Base-by-base conservation (phyloP, 2,888 invertebrate species). In the Scaptomyza caliginosa region DNA sequence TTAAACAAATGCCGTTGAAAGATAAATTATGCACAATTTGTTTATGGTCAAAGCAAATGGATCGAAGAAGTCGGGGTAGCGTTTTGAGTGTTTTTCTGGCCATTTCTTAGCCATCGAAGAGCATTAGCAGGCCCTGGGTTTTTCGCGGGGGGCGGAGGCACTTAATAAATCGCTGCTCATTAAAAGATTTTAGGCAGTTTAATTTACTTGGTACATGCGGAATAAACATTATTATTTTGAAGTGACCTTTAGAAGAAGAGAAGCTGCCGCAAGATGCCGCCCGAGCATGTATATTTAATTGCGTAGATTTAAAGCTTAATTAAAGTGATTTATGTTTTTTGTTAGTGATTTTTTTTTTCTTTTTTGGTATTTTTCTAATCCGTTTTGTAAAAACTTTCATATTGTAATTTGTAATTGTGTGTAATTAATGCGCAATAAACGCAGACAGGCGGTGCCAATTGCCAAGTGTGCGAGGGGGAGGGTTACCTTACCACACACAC, bases 401-500 rank as follows among this genome's bases (percentile, higher is more conserved):
- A 67, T 58, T 74, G 66, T 63, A 64, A 87, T 60, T 67, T 68
- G 55, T 76, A 82, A 84, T 84, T 82, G 78, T 74, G 52, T 70
- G 78, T 85, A 87, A 86, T 86, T 83, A 88, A 82, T 73, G 70
- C 66, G 79, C 77, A 69, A 73, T 78, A 75, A 36, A 43, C 73
- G 21, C 51, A 56, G 57, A 34, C 26, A 28, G 32, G 7, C 13
- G 23, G 34, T 36, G 21, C 6, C 34, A 23, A 17, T 46, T 16
- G 28, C 28, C 55, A 64, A 34, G 13, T 32, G 58, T 66, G 59
- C 38, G 54, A 49, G 36, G 63, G 66, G 36, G 63, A 45, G 63
- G 67, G 45, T 71, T 73, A 58, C 42, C 70, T 42, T 58, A 60
- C 59, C 62, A 34, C 4, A 21, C 16, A 24, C 16, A 46, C 17